phyloP scores from a whole-genome alignment of 2,888 invertebrate genomes.

The Lampropteryx suffumata region DNA sequence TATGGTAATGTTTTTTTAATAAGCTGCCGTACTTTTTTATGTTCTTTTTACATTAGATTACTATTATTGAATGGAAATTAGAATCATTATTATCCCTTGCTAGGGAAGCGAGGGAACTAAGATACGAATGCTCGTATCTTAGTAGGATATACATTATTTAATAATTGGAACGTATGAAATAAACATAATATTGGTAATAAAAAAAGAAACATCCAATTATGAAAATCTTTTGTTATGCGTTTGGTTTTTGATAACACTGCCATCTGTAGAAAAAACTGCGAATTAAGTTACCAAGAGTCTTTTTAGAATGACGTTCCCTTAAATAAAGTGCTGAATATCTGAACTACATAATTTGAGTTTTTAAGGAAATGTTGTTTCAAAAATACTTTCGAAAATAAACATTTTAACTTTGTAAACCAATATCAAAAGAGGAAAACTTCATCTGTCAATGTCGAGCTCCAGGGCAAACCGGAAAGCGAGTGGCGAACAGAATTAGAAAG shows the following conservation, averaged over 20 bases:
- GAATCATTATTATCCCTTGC: too few species aligned
- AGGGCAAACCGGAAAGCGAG: conserved; percentile 66
- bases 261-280: conserved; percentile 12
- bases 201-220: too few species aligned
- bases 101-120: too few species aligned
- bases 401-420: conserved; percentile 43
- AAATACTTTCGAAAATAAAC: conserved; percentile 35
- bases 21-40: conserved; percentile 60
- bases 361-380: background rate
- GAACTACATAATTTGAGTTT: background rate
- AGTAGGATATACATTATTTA: too few species aligned
- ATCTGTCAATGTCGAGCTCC: conserved; percentile 71
- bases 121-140: too few species aligned
- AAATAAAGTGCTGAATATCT: too few species aligned
- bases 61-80: too few species aligned
- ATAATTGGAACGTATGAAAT: too few species aligned
- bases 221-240: too few species aligned
- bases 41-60: conserved; percentile 26
- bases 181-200: too few species aligned
- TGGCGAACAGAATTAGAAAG: conserved; percentile 77
- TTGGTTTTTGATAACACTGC: conserved; percentile 9
- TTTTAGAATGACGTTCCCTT: background rate
- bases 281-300: background rate
- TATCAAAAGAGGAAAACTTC: conserved; percentile 65
- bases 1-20: conserved; percentile 78